A percentile compares a stretch with the other conserved stretches of the same genome.
Evolutionary conservation across 1,140 invertebrate genomes (phyloP).

Genomic region (Zophobas morio): DNA sequence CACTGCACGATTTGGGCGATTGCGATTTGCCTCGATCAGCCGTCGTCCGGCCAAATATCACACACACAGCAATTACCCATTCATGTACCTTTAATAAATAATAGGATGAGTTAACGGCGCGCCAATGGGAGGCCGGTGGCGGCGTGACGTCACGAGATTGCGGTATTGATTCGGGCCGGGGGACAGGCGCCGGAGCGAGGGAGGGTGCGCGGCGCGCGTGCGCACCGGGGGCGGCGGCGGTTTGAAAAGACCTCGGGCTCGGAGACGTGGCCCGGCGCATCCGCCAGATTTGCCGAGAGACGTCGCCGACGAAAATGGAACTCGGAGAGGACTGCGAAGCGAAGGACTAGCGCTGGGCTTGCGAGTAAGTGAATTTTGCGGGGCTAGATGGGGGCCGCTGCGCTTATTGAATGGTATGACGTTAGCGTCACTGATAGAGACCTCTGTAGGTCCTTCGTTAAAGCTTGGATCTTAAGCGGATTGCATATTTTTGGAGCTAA

Average conservation of each 20-base stretch:
- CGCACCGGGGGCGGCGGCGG: neutral
- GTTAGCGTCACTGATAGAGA: too few relatives aligned
- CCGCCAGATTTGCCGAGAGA: neutral
- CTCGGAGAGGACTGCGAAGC: too few relatives aligned
- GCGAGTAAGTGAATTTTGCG: too few relatives aligned
- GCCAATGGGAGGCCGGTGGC: slow-evolving; percentile 61
- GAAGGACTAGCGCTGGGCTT: too few relatives aligned
- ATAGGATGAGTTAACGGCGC: slow-evolving; percentile 65
- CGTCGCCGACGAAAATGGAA: too few relatives aligned
- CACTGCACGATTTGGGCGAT: slow-evolving; percentile 49
- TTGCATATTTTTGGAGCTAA: too few relatives aligned
- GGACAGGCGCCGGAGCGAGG: slow-evolving; percentile 47
- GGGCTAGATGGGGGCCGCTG: too few relatives aligned
- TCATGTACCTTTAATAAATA: slow-evolving; percentile 69
- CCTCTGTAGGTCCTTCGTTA: too few relatives aligned
- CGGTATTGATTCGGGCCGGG: slow-evolving; percentile 59
- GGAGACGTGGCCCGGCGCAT: neutral
- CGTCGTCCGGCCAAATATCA: slow-evolving; percentile 64
- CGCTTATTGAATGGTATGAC: too few relatives aligned
- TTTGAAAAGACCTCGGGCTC: neutral
- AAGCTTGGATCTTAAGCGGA: too few relatives aligned
- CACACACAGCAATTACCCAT: slow-evolving; percentile 67
- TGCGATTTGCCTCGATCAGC: slow-evolving; percentile 52
- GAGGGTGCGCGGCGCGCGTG: slow-evolving; percentile 21
- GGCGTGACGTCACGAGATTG: slow-evolving; percentile 62